These are phyloP conservation scores for Gastrophysa polygoni DNA, from an alignment of 2,888 invertebrate genomes.

Conservation along the genomic window DNA sequence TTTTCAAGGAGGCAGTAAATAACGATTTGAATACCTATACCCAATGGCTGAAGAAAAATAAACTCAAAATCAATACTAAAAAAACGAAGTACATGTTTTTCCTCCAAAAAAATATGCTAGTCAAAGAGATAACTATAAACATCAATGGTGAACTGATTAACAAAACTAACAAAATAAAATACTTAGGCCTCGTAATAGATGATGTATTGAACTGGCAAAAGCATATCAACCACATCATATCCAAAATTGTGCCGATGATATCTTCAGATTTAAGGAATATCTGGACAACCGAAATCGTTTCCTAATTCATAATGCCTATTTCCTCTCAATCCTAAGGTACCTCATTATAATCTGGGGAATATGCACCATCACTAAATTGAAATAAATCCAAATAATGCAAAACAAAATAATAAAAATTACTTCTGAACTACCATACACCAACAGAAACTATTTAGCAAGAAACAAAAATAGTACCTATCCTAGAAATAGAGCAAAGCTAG, in stretches of 20 bases:
- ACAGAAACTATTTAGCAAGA: background rate
- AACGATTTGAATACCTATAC: background rate
- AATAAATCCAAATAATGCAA: background rate
- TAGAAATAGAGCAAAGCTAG: background rate
- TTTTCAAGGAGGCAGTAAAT: background rate
- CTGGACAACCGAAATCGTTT: background rate
- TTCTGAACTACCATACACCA: background rate
- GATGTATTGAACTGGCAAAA: background rate
- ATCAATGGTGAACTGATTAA: constrained; percentile 1
- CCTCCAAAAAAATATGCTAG: background rate
- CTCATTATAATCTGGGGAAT: constrained; percentile 3
- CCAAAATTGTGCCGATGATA: background rate
- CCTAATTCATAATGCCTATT: background rate
- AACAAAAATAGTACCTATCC: constrained; percentile 2
- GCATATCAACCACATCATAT: background rate
- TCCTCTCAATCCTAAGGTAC: background rate
- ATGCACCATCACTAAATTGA: background rate
- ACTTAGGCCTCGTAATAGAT: background rate
- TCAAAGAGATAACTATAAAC: background rate
- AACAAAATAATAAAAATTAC: constrained; percentile 4
- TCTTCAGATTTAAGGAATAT: background rate
- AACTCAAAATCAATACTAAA: background rate
- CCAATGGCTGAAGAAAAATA: background rate
- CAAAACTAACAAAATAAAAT: constrained; percentile 2
- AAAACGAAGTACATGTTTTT: background rate